phyloP scores from a whole-genome alignment of 2,888 invertebrate genomes.

The Epirrhoe alternata region DNA sequence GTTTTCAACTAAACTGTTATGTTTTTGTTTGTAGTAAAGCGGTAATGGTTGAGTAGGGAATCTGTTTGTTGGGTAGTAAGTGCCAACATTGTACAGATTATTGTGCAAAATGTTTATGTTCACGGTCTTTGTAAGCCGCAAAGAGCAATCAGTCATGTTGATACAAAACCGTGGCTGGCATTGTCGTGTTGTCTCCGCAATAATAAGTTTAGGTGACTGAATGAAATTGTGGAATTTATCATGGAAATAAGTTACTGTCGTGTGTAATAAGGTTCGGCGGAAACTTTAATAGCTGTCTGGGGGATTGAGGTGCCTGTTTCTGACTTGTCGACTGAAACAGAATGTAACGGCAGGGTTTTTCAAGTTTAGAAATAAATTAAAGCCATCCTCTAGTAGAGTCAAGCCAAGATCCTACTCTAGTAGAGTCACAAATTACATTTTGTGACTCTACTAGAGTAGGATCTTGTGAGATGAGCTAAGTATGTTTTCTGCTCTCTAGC shows the following conservation, averaged over 20 bases:
- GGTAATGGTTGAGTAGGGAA: slow-evolving; percentile 45
- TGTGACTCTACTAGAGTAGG: too few species aligned
- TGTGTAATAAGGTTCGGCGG: slow-evolving; percentile 58
- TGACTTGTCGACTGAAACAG: slow-evolving; percentile 30
- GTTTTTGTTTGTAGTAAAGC: slow-evolving; percentile 1
- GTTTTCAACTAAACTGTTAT: slow-evolving; percentile 8
- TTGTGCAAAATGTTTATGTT: slow-evolving; percentile 74
- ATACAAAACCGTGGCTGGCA: slow-evolving; percentile 71
- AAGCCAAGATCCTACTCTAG: too few species aligned
- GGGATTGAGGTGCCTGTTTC: slow-evolving; percentile 49
- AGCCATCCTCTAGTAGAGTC: background rate
- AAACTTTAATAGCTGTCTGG: slow-evolving; percentile 60
- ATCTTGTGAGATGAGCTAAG: too few species aligned
- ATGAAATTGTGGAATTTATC: slow-evolving; percentile 67
- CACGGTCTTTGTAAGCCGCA: slow-evolving; percentile 70
- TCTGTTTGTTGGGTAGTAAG: slow-evolving; percentile 15
- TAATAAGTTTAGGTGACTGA: slow-evolving; percentile 65
- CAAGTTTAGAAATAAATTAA: slow-evolving; percentile 18
- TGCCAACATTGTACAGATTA: slow-evolving; percentile 52
- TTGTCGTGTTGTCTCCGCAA: slow-evolving; percentile 67
- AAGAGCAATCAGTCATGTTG: slow-evolving; percentile 80
- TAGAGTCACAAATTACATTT: too few species aligned
- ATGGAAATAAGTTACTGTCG: slow-evolving; percentile 67
- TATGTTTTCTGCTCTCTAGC: too few species aligned
- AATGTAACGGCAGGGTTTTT: slow-evolving; percentile 32